Conservation (phyloP, 1,140 invertebrate genomes). For the Lanistes nyassanus region DNA sequence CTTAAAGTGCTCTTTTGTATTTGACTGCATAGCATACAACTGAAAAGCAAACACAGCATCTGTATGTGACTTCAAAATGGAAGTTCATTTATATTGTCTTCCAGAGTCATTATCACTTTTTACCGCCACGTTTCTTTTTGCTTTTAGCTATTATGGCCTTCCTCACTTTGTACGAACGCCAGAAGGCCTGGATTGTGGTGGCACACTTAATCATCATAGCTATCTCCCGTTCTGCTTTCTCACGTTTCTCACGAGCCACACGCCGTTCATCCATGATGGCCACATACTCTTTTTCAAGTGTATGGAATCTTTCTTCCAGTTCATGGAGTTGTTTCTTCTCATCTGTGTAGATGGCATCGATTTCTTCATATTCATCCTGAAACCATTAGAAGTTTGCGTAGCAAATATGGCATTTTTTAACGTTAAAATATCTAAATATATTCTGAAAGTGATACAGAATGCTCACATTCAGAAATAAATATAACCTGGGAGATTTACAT, state of each 20-base stretch:
- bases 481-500: too few relatives aligned
- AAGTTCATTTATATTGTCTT: too few relatives aligned
- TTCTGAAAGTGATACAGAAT: too few relatives aligned
- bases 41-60: too few relatives aligned
- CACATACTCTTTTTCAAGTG: slow-evolving; percentile 63
- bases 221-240: slow-evolving; percentile 61
- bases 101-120: too few relatives aligned
- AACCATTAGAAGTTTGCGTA: slow-evolving; percentile 7
- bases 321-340: slow-evolving; percentile 67
- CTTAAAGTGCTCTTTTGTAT: too few relatives aligned
- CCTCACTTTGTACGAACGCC: slow-evolving; percentile 66
- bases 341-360: slow-evolving; percentile 62
- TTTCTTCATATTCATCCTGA: slow-evolving; percentile 65
- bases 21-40: too few relatives aligned
- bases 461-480: too few relatives aligned
- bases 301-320: slow-evolving; percentile 65
- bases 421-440: too few relatives aligned
- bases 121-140: slow-evolving; percentile 60
- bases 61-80: too few relatives aligned
- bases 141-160: slow-evolving; percentile 63
- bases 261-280: slow-evolving; percentile 61
- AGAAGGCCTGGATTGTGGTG: slow-evolving; percentile 66
- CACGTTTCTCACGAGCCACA: slow-evolving; percentile 57
- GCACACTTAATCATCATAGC: slow-evolving; percentile 60
- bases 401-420: too few relatives aligned